Conservation (phyloP, 2,888 invertebrate species). For the Schizaphis graminum region DNA sequence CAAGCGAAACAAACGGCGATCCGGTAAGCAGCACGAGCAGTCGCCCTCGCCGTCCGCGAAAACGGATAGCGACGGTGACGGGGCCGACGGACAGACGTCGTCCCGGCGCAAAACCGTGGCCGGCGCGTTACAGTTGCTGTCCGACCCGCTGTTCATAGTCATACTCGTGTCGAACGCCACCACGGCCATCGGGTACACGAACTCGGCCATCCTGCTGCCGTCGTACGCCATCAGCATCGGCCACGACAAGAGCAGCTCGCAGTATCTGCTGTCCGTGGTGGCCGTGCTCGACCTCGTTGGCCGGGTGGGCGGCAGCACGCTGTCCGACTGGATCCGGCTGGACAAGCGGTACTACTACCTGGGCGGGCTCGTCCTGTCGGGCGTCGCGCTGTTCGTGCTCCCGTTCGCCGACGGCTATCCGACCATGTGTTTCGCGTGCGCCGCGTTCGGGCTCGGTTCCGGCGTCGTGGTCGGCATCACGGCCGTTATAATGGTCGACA, state of each 20-base stretch:
- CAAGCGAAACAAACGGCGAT: background rate
- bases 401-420: slow-evolving; percentile 79
- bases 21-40: slow-evolving; percentile 69
- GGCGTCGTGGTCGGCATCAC: slow-evolving; percentile 89
- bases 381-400: slow-evolving; percentile 78
- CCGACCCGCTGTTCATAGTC: slow-evolving; percentile 85
- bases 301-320: slow-evolving; percentile 86
- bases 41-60: too few species aligned
- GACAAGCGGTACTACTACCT: slow-evolving; percentile 89
- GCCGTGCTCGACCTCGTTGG: slow-evolving; percentile 86
- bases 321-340: slow-evolving; percentile 82
- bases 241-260: slow-evolving; percentile 80
- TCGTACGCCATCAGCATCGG: slow-evolving; percentile 81
- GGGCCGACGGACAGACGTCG: background rate
- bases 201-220: slow-evolving; percentile 86
- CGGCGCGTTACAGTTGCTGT: slow-evolving; percentile 73
- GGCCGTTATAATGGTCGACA: slow-evolving; percentile 89
- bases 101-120: slow-evolving; percentile 30
- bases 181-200: slow-evolving; percentile 88
- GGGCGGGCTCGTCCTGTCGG: slow-evolving; percentile 83
- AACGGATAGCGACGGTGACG: background rate
- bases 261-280: slow-evolving; percentile 83
- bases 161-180: slow-evolving; percentile 88
- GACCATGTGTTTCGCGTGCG: slow-evolving; percentile 79
- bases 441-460: slow-evolving; percentile 84